phyloP scores from a whole-genome alignment of 2,888 invertebrate species.

The Hemistola chrysoprasaria region DNA sequence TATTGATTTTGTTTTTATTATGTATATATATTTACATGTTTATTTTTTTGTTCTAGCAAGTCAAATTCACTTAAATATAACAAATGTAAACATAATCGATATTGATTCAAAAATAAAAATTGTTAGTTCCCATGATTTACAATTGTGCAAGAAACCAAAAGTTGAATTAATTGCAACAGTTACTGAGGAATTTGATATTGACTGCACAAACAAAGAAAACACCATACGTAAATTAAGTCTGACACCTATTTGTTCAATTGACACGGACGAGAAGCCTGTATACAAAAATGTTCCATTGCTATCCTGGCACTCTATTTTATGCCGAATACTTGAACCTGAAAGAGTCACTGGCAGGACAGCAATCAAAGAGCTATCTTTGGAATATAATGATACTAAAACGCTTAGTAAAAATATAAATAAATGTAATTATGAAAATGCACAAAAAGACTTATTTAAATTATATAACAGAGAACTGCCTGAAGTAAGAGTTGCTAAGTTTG shows the following conservation, averaged over 20 bases:
- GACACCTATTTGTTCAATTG: conserved; percentile 51
- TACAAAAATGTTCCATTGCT: conserved; percentile 1
- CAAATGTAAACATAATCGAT: not conserved
- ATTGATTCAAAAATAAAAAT: conserved; percentile 29
- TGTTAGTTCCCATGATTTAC: conserved; percentile 27
- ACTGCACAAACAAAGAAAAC: conserved; percentile 13
- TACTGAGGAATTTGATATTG: conserved; percentile 11
- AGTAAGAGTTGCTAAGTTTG: conserved; percentile 49
- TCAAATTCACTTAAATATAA: not conserved
- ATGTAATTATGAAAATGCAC: not conserved
- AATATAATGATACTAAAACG: conserved; percentile 7
- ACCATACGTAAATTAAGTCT: conserved; percentile 39
- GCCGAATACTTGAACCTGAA: conserved; percentile 11
- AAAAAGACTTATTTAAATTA: conserved; percentile 3
- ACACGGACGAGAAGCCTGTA: conserved; percentile 35
- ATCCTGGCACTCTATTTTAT: conserved; percentile 7
- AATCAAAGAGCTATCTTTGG: not conserved
- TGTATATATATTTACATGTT: not conserved
- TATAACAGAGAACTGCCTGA: conserved; percentile 42
- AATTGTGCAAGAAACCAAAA: conserved; percentile 9
- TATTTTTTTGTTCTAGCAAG: conserved; percentile 9
- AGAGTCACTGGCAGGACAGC: not conserved
- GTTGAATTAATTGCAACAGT: conserved; percentile 18
- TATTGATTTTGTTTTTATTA: not conserved
- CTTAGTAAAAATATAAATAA: conserved; percentile 2